These are phyloP conservation scores for Enteromius unitaeniatus DNA, from an alignment of 2,797 vertebrate genomes.

Conservation along the genomic window DNA sequence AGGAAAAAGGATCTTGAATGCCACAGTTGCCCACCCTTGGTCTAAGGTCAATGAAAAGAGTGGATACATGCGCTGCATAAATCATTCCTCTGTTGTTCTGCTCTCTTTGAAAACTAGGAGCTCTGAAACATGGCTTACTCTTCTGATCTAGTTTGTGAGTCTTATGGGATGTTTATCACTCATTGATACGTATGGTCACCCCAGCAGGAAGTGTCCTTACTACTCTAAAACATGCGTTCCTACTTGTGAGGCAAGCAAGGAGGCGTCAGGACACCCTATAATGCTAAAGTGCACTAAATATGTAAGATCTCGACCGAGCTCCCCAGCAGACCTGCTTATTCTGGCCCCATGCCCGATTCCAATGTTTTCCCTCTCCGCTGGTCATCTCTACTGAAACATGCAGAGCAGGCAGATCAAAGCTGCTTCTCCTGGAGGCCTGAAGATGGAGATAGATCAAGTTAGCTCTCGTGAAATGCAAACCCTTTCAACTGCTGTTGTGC, in stretches of 20 bases:
- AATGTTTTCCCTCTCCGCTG: conserved; percentile 57
- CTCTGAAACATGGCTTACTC: neutral
- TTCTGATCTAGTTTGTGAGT: conserved; percentile 10
- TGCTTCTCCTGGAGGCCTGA: conserved; percentile 49
- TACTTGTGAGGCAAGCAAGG: conserved; percentile 33
- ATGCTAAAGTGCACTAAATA: conserved; percentile 29
- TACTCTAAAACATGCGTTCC: conserved; percentile 37
- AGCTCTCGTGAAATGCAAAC: conserved; percentile 51
- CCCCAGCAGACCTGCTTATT: conserved; percentile 41
- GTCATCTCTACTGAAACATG: conserved; percentile 50
- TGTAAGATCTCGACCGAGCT: conserved; percentile 31
- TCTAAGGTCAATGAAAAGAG: neutral
- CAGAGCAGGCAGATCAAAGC: conserved; percentile 52
- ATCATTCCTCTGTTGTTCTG: neutral
- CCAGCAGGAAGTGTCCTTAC: neutral
- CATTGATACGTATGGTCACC: conserved; percentile 6
- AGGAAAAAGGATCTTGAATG: neutral
- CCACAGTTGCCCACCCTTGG: neutral
- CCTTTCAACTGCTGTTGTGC: conserved; percentile 52
- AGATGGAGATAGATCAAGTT: conserved; percentile 57
- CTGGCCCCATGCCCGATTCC: conserved; percentile 38
- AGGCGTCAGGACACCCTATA: conserved; percentile 12
- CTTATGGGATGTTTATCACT: conserved; percentile 13
- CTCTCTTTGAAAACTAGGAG: neutral
- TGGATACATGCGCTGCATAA: neutral